Evolutionary conservation across 2,113 vertebrate species (phyloP), one percentile per base, ranked within the genome.

Genomic region (Nipponia nippon): DNA sequence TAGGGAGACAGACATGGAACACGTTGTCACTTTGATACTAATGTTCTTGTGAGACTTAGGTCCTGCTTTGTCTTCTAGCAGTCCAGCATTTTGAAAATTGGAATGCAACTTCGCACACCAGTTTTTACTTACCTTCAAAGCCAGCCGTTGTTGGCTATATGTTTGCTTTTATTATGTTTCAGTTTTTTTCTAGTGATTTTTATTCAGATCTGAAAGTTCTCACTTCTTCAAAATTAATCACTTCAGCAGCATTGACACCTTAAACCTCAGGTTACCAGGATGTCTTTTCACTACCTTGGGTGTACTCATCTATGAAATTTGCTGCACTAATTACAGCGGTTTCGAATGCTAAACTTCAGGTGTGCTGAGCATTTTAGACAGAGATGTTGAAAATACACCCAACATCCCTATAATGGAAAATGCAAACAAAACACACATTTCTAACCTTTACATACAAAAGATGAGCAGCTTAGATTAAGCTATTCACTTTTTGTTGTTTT

Each of bases 221-320:
- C 71, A 9, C 29, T 61, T 87, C 29, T 61, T 87, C 23, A 52
- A 1, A 83, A 52, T 52, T 13, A 66, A 20, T 80, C 36, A 14
- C 36, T 87, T 75, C 4, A 53, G 11, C 32, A 70, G 14, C 14
- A 19, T 13, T 85, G 56, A 46, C 30, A 6, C 30, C 4, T 13
- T 65, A 69, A 90, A 76, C 20, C 20, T 83, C 2, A 2, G 11
- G 13, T 77, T 80, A 30, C 56, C 18, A 58, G 16, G 10, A 4
- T 0, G 0, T 42, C 5, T 50, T 88, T 90, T 59, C 22, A 22
- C 26, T 63, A 0, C 34, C 8, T 47, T 50, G 38, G 1, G 3
- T 55, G 17, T 63, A 30, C 13, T 87, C 13, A 23, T 61, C 20
- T 93, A 6, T 89, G 53, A 90, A 92, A 76, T 72, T 29, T 17